phyloP scores from a whole-genome alignment of 2,888 invertebrate species.

The Iselma pallidipennis region DNA sequence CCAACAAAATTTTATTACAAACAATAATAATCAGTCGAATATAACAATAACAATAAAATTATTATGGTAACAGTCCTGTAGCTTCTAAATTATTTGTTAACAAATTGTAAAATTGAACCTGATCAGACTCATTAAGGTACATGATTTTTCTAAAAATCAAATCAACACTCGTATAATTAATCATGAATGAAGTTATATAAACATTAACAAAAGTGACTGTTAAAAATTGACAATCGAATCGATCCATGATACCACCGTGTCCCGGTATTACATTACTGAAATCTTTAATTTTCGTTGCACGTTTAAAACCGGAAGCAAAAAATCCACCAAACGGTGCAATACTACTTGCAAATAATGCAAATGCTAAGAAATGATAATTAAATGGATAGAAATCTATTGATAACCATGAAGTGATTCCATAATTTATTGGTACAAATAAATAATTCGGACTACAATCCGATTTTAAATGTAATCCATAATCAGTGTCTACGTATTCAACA shows the following conservation, averaged over 20 bases:
- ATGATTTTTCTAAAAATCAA: constrained; percentile 90
- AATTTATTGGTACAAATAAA: constrained; percentile 33
- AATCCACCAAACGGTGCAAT: constrained; percentile 99
- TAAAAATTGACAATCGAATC: constrained; percentile 98
- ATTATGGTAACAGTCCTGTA: constrained; percentile 9
- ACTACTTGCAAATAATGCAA: constrained; percentile 95
- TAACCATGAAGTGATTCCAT: constrained; percentile 20
- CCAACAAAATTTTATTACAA: neutral
- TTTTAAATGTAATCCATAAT: constrained; percentile 45
- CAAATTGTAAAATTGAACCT: constrained; percentile 84
- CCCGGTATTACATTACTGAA: constrained; percentile 99
- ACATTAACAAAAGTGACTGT: constrained; percentile 99
- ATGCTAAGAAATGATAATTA: constrained; percentile 88
- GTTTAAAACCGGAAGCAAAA: constrained; percentile 99
- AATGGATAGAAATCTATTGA: constrained; percentile 76
- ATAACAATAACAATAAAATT: neutral
- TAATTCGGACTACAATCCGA: constrained; percentile 36
- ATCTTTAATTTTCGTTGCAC: constrained; percentile 97
- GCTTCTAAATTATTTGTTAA: constrained; percentile 76
- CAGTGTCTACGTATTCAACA: constrained; percentile 59
- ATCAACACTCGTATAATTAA: constrained; percentile 87
- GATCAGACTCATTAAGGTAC: constrained; percentile 87
- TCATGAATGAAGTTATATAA: constrained; percentile 96
- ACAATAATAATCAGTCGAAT: neutral
- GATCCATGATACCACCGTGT: constrained; percentile 99